Percentiles rank a stretch among this genome's conserved stretches.
These are phyloP conservation scores for Hippopotamyrus pictus DNA, from an alignment of 2,797 vertebrate species.

Conservation along the genomic window DNA sequence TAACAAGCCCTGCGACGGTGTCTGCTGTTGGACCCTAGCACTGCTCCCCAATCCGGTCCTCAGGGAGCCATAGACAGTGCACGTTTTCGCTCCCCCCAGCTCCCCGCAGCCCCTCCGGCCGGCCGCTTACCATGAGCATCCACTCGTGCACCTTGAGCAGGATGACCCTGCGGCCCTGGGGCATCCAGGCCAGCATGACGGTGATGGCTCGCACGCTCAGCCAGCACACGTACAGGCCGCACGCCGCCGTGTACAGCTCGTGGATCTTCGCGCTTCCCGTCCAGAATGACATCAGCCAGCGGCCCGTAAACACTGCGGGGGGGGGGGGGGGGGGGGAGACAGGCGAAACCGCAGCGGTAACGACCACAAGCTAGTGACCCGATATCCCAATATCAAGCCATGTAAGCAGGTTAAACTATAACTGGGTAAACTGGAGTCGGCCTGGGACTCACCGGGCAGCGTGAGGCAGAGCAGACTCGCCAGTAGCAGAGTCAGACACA, in stretches of 20 bases:
- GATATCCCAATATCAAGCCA: not conserved
- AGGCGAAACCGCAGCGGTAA: not conserved
- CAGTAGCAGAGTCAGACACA: constrained; percentile 85
- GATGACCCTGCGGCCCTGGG: constrained; percentile 92
- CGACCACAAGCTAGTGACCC: not conserved
- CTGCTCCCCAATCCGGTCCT: not conserved
- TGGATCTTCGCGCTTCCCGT: constrained; percentile 96
- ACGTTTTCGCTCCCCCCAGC: not conserved
- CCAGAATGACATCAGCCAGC: constrained; percentile 99
- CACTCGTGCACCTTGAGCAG: constrained; percentile 93
- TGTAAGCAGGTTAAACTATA: not conserved
- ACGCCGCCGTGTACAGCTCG: constrained; percentile 94
- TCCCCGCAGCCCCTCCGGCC: not conserved
- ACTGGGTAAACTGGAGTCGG: not conserved
- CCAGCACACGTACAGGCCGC: constrained; percentile 96
- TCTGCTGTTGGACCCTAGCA: not conserved
- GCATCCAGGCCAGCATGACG: constrained; percentile 94
- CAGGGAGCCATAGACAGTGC: not conserved
- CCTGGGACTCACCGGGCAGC: constrained; percentile 66
- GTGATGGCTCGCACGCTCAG: constrained; percentile 88
- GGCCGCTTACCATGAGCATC: constrained; percentile 81
- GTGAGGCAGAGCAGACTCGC: constrained; percentile 92
- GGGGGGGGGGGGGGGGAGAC: not conserved
- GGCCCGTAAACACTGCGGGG: constrained; percentile 86
- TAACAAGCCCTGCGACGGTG: not conserved